phyloP scores from a whole-genome alignment of 2,888 invertebrate genomes.

The Stegophylla sp. region DNA sequence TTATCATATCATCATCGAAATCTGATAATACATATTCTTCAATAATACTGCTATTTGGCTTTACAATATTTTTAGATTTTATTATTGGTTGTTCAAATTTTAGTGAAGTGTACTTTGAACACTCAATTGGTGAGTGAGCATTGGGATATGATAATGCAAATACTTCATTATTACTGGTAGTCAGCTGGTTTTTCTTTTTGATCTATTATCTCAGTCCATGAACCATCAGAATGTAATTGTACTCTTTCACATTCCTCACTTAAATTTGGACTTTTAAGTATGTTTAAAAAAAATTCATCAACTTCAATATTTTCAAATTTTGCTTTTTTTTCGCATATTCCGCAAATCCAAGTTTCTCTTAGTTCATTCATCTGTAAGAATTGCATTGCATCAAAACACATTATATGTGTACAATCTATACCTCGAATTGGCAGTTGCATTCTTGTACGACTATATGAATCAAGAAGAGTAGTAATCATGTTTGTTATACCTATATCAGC shows the following conservation, averaged over 20 bases:
- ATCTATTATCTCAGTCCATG: constrained; percentile 21
- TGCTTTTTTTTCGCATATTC: constrained; percentile 85
- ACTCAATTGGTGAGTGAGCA: constrained; percentile 12
- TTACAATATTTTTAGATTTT: constrained; percentile 21
- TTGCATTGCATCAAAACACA: constrained; percentile 95
- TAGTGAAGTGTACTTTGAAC: not conserved
- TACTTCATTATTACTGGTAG: constrained; percentile 23
- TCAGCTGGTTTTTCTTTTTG: not conserved
- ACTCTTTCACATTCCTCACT: constrained; percentile 36
- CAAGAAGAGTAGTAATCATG: constrained; percentile 88
- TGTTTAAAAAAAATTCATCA: constrained; percentile 45
- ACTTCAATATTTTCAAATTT: constrained; percentile 42
- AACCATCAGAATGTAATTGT: constrained; percentile 31
- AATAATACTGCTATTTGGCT: not conserved
- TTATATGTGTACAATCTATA: constrained; percentile 91
- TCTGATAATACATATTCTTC: constrained; percentile 48
- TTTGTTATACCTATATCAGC: constrained; percentile 95
- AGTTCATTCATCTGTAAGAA: constrained; percentile 99
- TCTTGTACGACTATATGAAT: constrained; percentile 90
- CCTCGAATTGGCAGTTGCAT: constrained; percentile 89
- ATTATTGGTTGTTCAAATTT: not conserved
- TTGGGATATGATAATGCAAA: constrained; percentile 39
- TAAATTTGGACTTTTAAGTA: constrained; percentile 37
- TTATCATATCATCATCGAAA: constrained; percentile 6
- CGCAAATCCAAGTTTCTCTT: constrained; percentile 97